Base-by-base conservation (phyloP, 2,113 vertebrate genomes). In the Tor tambroides region DNA sequence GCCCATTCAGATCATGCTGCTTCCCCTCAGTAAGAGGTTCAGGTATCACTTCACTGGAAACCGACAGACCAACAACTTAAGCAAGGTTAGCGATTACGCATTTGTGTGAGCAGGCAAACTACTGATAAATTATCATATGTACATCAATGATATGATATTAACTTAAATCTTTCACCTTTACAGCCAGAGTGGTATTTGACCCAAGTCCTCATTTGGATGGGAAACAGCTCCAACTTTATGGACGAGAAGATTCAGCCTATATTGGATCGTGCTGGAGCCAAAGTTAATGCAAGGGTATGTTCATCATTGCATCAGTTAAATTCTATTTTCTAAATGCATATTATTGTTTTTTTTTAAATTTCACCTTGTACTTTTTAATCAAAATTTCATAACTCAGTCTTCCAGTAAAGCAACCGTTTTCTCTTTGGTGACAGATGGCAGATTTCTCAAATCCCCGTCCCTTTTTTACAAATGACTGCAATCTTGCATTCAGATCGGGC, bases 161-260 rank as follows among this genome's bases (percentile, higher is more conserved):
- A 28, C 11, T 82, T 15, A 32, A 63, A 21, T 90, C 17, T 86
- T 23, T 12, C 3, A 54, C 83, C 74, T 69, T 43, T 61, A 26
- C 89, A 99, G 98, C 98, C 98, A 0, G 98, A 99, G 87, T 99
- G 98, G 98, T 98, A 98, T 94, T 95, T 99, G 89, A 98, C 98
- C 19, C 98, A 99, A 92, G 95, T 97, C 7, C 96, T 99, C 77
- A 96, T 98, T 95, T 99, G 98, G 98, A 97, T 99, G 92, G 94
- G 95, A 67, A 96, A 97, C 91, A 98, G 96, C 56, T 91, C 95
- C 0, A 88, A 94, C 11, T 99, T 99, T 93, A 95, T 99, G 92
- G 96, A 99, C 89, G 97, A 98, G 75, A 97, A 95, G 93, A 97
- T 99, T 90, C 98, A 99, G 80, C 97, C 97, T 0, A 95, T 98